Percentiles rank a stretch among this genome's conserved stretches.
phyloP scores from a whole-genome alignment of 2,113 vertebrate genomes.

The Forbesichthys agassizii region DNA sequence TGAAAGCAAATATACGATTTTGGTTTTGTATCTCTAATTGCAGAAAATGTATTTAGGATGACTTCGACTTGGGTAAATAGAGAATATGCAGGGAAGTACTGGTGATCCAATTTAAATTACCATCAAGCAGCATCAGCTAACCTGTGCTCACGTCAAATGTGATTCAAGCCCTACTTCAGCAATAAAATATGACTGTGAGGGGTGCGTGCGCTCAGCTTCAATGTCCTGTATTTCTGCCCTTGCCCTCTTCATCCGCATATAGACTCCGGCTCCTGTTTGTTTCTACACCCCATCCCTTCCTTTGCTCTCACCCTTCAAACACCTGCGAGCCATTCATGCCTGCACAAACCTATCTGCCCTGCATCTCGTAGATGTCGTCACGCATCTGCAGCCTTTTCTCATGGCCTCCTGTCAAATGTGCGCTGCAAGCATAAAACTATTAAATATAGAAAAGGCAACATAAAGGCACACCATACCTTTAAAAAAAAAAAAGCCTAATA shows the following conservation, averaged over 20 bases:
- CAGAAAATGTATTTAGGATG: too few relatives aligned
- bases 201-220: slow-evolving; percentile 17
- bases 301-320: slow-evolving; percentile 31
- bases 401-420: slow-evolving; percentile 28
- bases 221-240: slow-evolving; percentile 10
- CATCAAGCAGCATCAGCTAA: not conserved
- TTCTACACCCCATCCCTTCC: not conserved
- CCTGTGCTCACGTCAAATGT: slow-evolving; percentile 19
- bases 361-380: slow-evolving; percentile 10
- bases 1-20: too few relatives aligned
- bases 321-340: slow-evolving; percentile 70
- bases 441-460: too few relatives aligned
- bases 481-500: too few relatives aligned
- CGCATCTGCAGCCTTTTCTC: slow-evolving; percentile 6
- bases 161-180: slow-evolving; percentile 37
- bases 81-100: too few relatives aligned
- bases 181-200: slow-evolving; percentile 58
- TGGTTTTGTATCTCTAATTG: too few relatives aligned
- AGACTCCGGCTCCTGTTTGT: not conserved
- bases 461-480: too few relatives aligned
- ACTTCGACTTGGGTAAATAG: too few relatives aligned
- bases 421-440: too few relatives aligned
- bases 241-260: slow-evolving; percentile 24
- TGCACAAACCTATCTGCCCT: slow-evolving; percentile 50
- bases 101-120: too few relatives aligned